Base-by-base conservation (phyloP, 1,140 invertebrate species). In the Hylaeus volcanicus region DNA sequence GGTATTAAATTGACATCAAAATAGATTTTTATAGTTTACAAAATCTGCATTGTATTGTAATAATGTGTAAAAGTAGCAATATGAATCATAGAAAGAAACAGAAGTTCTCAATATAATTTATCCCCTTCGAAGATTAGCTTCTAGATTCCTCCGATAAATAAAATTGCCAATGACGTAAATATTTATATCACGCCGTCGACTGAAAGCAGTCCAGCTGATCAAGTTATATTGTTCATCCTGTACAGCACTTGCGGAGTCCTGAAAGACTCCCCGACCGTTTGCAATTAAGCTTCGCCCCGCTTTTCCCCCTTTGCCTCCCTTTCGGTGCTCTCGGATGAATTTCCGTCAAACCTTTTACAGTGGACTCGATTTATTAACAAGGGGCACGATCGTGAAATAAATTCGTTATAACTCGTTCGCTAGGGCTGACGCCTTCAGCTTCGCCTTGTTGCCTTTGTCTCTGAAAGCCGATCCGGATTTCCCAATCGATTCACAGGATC, bases 281-380 rank as follows among this genome's bases (percentile, higher is more conserved):
- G 73, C 70, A 82, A 82, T 86, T 85, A 76, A 61, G 55, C 73
- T 48, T 15, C 45, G 56, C 45, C 37, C 39, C 39, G 41, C 64
- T 64, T 68, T 75, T 70, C 15, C n/a, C n/a, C 14, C 12, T 26
- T 26, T 26, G 14, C 15, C 39, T 26, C 51, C 11, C 51, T 55
- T 53, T 78, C 48, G 5, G 58, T 68, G 55, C 53, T 4, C 1
- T 26, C 45, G 45, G 4, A 53, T 64, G 65, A 69, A 72, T 73
- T 70, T 56, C 15, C 37, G 11, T 64, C 60, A 61, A 74, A 74
- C 51, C 68, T 78, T 48, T 63, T 51, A 53, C 37, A 11, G 3
- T 26, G 5, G 45, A 68, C 56, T 77, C 26, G 26, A 70, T 78
- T 71, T 60, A 69, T 71, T 77, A 60, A 71, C 66, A 3, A 45